Base-by-base conservation (phyloP, 2,888 invertebrate species). In the Nebria salina region DNA sequence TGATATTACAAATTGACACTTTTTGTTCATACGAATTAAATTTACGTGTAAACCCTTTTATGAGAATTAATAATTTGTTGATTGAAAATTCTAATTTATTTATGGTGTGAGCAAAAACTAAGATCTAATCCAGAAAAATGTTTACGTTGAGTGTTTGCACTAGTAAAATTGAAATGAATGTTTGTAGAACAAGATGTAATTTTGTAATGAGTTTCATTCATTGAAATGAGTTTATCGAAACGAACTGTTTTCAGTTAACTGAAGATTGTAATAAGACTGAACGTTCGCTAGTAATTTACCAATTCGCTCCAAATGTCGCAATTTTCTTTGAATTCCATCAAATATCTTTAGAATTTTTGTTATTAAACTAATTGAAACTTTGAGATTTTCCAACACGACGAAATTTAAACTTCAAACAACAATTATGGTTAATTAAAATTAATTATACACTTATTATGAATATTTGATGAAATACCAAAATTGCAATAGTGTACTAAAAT, bases 201-300 rank as follows among this genome's bases (percentile, higher is more conserved):
- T 75, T 75, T 75, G n/a, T 75, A 75, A 75, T 75, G 75, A 54
- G 9, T 75, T 75, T 75, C 42, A 75, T 54, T 75, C 20, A 15
- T 8, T 9, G 43, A 43, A 6, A 43, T 43, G 9, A 6, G 43
- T 43, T 43, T 43, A 8, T 54, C 54, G 54, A 54, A 13, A 54
- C 8, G 54, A 54, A 54, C 54, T 54, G 54, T 54, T 54, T 54
- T 8, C 54, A 54, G 54, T 54, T 13, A 54, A 11, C 54, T 13
- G 54, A 13, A 13, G 54, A 54, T 54, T 54, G 11, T 54, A 54
- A 54, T 54, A 54, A 54, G 54, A 54, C 54, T 54, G 54, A 11
- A 54, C 54, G 13, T 54, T 54, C 54, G 8, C 54, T 13, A 54
- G 54, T 54, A 54, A 54, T 54, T 54, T 54, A 2, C 8, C 54